Percentiles rank a stretch among this genome's conserved stretches.
Evolutionary conservation across 2,797 vertebrate species (phyloP).

Genomic region (Borostomias antarcticus): DNA sequence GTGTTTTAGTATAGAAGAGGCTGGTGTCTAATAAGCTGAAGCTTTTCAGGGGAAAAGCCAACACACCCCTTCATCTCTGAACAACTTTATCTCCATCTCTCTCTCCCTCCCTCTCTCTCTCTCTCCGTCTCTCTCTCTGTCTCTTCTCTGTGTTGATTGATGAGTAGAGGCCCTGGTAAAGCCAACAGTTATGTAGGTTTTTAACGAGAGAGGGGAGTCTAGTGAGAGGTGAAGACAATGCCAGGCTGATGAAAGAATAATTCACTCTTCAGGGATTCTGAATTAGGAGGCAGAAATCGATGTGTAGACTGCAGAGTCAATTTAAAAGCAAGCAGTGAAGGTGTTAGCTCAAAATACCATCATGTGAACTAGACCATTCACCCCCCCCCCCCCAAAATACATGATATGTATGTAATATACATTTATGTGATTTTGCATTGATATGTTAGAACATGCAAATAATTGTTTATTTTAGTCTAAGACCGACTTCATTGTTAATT

Average conservation of each 20-base stretch:
- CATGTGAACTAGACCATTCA: background rate
- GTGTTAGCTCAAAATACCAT: too few species aligned
- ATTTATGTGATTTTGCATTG: too few species aligned
- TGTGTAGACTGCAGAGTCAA: background rate
- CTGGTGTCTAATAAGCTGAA: too few species aligned
- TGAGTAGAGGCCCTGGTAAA: constrained; percentile 34
- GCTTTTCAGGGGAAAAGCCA: too few species aligned
- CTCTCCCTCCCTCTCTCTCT: background rate
- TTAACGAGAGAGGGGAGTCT: constrained; percentile 24
- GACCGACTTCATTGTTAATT: background rate
- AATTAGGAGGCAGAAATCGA: constrained; percentile 46
- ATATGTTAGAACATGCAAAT: too few species aligned
- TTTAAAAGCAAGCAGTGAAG: too few species aligned
- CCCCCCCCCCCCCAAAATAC: background rate
- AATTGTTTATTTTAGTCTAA: background rate
- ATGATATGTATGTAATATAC: background rate
- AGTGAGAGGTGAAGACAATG: constrained; percentile 57
- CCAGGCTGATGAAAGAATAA: constrained; percentile 49
- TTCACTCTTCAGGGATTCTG: constrained; percentile 45
- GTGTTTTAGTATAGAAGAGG: background rate
- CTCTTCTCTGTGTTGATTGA: constrained; percentile 36
- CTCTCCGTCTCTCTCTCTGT: constrained; percentile 2
- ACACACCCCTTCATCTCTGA: constrained; percentile 13
- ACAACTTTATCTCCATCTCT: background rate
- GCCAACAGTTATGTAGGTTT: constrained; percentile 39